A percentile compares a stretch with the other conserved stretches of the same genome.
Evolutionary conservation across 2,113 vertebrate genomes (phyloP).

Genomic region (Tragelaphus strepsiceros): DNA sequence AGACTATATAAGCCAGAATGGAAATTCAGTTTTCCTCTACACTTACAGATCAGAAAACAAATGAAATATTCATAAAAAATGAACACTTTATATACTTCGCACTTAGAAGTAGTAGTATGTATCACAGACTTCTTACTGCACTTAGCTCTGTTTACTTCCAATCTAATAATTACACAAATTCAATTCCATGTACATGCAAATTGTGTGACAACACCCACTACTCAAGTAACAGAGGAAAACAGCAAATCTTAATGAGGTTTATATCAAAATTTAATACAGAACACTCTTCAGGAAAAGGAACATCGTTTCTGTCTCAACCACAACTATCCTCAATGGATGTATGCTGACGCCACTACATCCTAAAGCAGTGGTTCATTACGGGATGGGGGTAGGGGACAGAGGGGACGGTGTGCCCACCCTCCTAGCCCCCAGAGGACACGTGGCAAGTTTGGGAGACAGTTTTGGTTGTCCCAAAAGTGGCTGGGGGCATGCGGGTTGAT

Average conservation of each 20-base stretch:
- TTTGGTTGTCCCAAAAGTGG: too few relatives aligned
- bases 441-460: neutral
- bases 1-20: neutral
- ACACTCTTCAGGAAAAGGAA: neutral
- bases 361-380: neutral
- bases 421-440: neutral
- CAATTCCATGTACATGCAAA: neutral
- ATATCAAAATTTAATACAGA: neutral
- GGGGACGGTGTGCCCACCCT: neutral
- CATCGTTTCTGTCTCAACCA: neutral
- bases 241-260: neutral
- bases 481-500: neutral
- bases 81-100: neutral
- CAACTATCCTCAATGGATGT: neutral
- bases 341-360: neutral
- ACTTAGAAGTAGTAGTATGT: neutral
- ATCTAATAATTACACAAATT: neutral
- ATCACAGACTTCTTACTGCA: neutral
- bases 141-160: neutral
- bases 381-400: neutral
- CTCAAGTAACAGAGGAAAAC: neutral
- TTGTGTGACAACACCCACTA: neutral
- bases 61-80: neutral
- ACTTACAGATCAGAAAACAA: neutral
- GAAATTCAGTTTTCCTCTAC: neutral